Evolutionary conservation across 2,113 vertebrate genomes (phyloP).

Genomic region (Chelonoidis abingdonii): DNA sequence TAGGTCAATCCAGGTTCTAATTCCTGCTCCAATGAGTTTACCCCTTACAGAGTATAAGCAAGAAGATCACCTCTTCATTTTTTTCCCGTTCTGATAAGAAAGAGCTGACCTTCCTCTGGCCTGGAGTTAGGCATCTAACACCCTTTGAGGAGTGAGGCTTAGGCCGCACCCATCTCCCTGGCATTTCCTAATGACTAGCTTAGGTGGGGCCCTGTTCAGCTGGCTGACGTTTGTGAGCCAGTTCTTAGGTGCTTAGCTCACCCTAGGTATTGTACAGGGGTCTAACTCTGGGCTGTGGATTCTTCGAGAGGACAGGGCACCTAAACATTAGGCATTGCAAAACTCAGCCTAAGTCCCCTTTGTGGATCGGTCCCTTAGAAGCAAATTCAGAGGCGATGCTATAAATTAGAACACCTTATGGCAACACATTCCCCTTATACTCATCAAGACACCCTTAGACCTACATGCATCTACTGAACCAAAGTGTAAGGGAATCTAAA

Average conservation of each 20-base stretch:
- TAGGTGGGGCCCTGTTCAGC: background rate
- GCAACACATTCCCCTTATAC: background rate
- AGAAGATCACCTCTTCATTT: background rate
- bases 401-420: background rate
- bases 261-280: background rate
- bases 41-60: background rate
- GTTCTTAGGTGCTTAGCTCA: background rate
- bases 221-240: background rate
- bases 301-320: background rate
- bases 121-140: background rate
- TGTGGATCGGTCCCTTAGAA: background rate
- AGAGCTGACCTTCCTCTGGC: background rate
- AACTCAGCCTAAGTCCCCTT: background rate
- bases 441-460: background rate
- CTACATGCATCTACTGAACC: background rate
- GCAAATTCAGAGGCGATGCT: background rate
- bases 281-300: background rate
- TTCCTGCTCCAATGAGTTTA: background rate
- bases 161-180: background rate
- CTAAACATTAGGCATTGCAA: background rate
- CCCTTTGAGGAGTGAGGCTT: background rate
- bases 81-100: background rate
- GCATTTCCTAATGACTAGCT: background rate
- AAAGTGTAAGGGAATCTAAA: background rate
- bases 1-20: background rate